Base-by-base conservation (phyloP, 1,140 invertebrate species). In the Brachionus rubens region DNA sequence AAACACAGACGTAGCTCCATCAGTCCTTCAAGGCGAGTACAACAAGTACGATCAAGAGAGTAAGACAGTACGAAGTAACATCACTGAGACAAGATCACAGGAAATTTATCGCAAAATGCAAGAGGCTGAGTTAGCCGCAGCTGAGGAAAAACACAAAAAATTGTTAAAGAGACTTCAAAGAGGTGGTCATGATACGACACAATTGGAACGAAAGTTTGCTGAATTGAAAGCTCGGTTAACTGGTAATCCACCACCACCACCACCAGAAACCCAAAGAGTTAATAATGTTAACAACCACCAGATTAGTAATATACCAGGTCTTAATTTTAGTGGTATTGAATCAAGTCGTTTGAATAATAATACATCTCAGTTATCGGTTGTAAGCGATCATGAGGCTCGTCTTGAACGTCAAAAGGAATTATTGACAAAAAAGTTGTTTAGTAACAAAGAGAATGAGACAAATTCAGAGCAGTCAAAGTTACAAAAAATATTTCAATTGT, bases 51-150 rank as follows among this genome's bases (percentile, higher is more conserved):
- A 70, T 19, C 47, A 67, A 26, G 36, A 43, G 2, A 30, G 0
- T 30, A 76, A 65, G 67, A 82, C 82, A 77, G 80, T 59, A 78
- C 77, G 28, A 65, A 81, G 50, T 79, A 83, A 48, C 70, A 79
- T 21, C 3, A 65, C 59, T 12, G 59, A 65, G 3, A 43, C 59
- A 7, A 78, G 81, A 40, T 79, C 82, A 2, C 78, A 80, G 33
- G 77, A 79, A n/a, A 77, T 85, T 36, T 82, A 82, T 59, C 77
- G 78, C 2, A 81, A 81, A 16, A 81, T 85, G 78, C 82, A 85
- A 50, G 79, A 81, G 21, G 83, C 83, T 12, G 78, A 81, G 70
- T 80, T 80, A 30, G 77, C 77, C n/a, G 83, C 83, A 1, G 65
- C 79, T 30, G 77, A 80, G 33, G 81, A 83, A 54, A 83, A 84